Evolutionary conservation across 1,140 invertebrate genomes (phyloP).

Genomic region (Bacillus rossius): DNA sequence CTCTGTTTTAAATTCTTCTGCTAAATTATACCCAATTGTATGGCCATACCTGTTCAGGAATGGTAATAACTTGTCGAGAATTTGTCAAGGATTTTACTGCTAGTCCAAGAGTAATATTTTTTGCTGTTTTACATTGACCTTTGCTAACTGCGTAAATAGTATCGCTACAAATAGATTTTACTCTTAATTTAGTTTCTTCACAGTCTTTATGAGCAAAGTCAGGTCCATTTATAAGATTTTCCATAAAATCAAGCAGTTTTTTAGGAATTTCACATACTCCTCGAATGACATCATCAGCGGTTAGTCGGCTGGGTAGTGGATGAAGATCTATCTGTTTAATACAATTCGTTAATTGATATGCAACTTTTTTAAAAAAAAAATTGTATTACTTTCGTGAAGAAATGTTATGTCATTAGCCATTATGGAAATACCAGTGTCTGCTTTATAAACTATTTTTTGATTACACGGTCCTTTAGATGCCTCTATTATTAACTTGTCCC

Average conservation of each 20-base stretch:
- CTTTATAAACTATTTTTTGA: no score
- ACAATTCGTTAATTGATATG: no score
- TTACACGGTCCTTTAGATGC: no score
- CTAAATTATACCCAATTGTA: slow-evolving; percentile 31
- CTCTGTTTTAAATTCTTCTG: slow-evolving; percentile 19
- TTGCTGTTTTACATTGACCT: slow-evolving; percentile 29
- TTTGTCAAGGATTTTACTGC: slow-evolving; percentile 35
- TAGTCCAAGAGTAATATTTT: slow-evolving; percentile 31
- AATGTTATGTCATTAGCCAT: no score
- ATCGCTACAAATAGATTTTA: slow-evolving; percentile 33
- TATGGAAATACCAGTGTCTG: no score
- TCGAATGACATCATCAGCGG: slow-evolving; percentile 33
- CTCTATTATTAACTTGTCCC: no score
- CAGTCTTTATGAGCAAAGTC: slow-evolving; percentile 21
- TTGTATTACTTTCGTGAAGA: no score
- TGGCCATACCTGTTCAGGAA: slow-evolving; percentile 36
- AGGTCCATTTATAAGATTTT: slow-evolving; percentile 27
- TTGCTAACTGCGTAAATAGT: slow-evolving; percentile 30
- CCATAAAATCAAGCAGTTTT: slow-evolving; percentile 30
- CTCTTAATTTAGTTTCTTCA: slow-evolving; percentile 15
- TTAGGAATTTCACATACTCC: slow-evolving; percentile 35
- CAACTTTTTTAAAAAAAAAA: no score
- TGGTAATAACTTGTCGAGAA: slow-evolving; percentile 30
- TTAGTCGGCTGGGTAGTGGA: slow-evolving; percentile 24
- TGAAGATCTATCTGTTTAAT: slow-evolving; percentile 21